These are phyloP conservation scores for Papilio helenus DNA, from an alignment of 1,140 invertebrate species.

Conservation along the genomic window DNA sequence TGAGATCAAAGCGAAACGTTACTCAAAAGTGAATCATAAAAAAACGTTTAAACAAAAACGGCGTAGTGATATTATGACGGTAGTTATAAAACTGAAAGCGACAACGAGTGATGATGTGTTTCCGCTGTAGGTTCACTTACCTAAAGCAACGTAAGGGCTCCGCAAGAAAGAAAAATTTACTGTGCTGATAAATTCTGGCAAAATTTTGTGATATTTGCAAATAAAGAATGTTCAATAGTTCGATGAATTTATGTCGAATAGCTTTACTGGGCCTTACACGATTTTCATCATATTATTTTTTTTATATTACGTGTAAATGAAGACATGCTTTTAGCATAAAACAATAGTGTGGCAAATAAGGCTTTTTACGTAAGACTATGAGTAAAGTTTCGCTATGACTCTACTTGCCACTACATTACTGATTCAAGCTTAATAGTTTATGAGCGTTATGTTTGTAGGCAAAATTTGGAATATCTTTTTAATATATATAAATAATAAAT, in stretches of 20 bases:
- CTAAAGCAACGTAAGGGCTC: slow-evolving; percentile 81
- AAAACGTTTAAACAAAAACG: slow-evolving; percentile 60
- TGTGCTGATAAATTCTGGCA: slow-evolving; percentile 74
- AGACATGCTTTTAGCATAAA: slow-evolving; percentile 71
- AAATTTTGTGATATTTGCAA: slow-evolving; percentile 63
- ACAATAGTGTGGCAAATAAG: slow-evolving; percentile 77
- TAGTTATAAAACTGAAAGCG: slow-evolving; percentile 61
- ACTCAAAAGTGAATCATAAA: slow-evolving; percentile 72
- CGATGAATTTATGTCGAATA: slow-evolving; percentile 25
- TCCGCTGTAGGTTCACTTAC: slow-evolving; percentile 77
- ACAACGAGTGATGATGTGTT: slow-evolving; percentile 65
- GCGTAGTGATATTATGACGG: slow-evolving; percentile 57
- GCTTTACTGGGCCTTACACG: slow-evolving; percentile 7
- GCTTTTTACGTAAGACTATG: slow-evolving; percentile 65
- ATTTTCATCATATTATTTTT: not conserved
- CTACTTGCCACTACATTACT: slow-evolving; percentile 78
- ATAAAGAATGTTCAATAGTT: slow-evolving; percentile 44
- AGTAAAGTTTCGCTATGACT: slow-evolving; percentile 83
- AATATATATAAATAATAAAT: slow-evolving; percentile 8
- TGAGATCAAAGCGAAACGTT: slow-evolving; percentile 82
- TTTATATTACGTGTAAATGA: slow-evolving; percentile 46
- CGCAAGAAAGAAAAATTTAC: slow-evolving; percentile 83
- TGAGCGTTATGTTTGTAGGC: slow-evolving; percentile 13
- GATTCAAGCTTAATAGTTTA: slow-evolving; percentile 59
- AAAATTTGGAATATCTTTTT: slow-evolving; percentile 17